Percentiles rank a stretch among this genome's conserved stretches.
phyloP scores from a whole-genome alignment of 2,113 vertebrate genomes.

The Engystomops pustulosus region DNA sequence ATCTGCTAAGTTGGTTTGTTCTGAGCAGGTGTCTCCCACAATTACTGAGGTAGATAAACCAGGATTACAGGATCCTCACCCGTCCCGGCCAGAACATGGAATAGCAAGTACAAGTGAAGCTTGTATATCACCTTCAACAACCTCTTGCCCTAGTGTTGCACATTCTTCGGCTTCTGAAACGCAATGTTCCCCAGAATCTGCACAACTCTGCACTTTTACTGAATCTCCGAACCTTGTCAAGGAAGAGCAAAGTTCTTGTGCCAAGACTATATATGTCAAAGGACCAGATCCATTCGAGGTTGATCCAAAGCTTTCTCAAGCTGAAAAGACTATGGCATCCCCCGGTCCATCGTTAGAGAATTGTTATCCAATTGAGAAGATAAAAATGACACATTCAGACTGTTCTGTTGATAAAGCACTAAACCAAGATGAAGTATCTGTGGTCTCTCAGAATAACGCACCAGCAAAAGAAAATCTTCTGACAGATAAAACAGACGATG shows the following conservation, averaged over 20 bases:
- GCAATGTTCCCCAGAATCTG: background rate
- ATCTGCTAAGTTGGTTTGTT: slow-evolving; percentile 62
- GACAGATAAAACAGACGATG: slow-evolving; percentile 64
- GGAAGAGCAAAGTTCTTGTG: slow-evolving; percentile 28
- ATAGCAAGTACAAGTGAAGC: background rate
- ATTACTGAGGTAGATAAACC: slow-evolving; percentile 67
- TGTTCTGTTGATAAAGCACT: background rate
- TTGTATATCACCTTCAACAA: background rate
- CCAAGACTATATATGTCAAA: slow-evolving; percentile 32
- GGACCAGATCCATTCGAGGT: background rate
- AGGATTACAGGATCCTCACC: slow-evolving; percentile 69
- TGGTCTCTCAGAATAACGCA: background rate
- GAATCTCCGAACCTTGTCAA: background rate
- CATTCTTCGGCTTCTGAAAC: background rate
- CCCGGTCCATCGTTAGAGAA: background rate
- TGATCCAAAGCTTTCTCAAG: slow-evolving; percentile 7
- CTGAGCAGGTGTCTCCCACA: slow-evolving; percentile 67
- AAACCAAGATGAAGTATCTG: background rate
- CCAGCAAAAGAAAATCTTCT: background rate
- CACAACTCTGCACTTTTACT: background rate
- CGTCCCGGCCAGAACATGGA: slow-evolving; percentile 46
- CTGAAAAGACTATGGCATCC: background rate
- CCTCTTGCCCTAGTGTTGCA: background rate
- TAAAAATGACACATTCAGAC: slow-evolving; percentile 40
- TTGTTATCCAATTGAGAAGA: background rate